A percentile compares a stretch with the other conserved stretches of the same genome.
Evolutionary conservation across 2,113 vertebrate genomes (phyloP).

Genomic region (Turnix velox): DNA sequence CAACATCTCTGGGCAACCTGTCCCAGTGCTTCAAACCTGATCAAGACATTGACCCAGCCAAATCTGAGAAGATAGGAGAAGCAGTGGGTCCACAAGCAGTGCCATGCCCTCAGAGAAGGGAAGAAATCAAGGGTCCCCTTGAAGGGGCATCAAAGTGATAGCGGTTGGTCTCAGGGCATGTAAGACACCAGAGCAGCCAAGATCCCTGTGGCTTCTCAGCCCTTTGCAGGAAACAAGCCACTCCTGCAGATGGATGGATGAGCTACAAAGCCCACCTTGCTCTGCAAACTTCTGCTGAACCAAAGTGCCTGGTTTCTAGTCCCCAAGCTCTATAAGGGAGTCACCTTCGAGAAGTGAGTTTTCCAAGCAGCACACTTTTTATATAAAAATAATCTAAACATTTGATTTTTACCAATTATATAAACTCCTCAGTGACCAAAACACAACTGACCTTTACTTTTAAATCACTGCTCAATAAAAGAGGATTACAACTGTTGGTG

Average conservation of each 20-base stretch:
- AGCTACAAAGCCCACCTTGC: not conserved
- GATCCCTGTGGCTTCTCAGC: fast-evolving
- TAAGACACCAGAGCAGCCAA: not conserved
- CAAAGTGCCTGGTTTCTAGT: not conserved
- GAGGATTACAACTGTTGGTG: conserved; percentile 20
- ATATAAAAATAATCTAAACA: not conserved
- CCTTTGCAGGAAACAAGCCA: fast-evolving
- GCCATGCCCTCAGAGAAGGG: not conserved
- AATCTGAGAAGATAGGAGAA: not conserved
- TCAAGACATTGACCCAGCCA: not conserved
- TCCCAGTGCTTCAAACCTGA: not conserved
- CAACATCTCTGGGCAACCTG: too few relatives aligned
- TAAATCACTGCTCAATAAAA: conserved; percentile 21
- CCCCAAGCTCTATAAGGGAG: not conserved
- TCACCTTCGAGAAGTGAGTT: not conserved
- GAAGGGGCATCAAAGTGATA: fast-evolving
- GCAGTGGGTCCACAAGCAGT: not conserved
- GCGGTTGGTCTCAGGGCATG: fast-evolving
- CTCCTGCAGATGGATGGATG: fast-evolving
- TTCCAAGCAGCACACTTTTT: not conserved
- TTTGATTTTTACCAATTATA: not conserved
- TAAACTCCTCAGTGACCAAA: not conserved
- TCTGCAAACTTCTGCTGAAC: not conserved
- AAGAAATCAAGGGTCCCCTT: not conserved
- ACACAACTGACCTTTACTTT: conserved; percentile 27